phyloP scores from a whole-genome alignment of 2,888 invertebrate genomes.

The Lysandra bellargus region DNA sequence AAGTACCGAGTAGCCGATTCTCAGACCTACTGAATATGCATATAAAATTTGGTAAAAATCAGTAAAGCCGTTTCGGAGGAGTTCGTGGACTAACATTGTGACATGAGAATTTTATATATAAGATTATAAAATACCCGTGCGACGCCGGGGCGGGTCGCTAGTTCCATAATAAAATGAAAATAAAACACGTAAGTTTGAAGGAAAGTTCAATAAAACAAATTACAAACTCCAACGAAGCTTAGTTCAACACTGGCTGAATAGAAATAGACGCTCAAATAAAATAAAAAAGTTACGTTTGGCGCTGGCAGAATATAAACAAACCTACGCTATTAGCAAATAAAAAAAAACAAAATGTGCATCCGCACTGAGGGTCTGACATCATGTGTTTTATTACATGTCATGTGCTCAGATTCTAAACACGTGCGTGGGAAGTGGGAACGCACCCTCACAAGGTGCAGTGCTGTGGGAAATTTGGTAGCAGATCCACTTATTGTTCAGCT shows the following conservation, averaged over 20 bases:
- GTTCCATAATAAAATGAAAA: background rate
- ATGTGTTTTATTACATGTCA: conserved; percentile 41
- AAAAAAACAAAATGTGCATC: conserved; percentile 36
- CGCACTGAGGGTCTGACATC: conserved; percentile 37
- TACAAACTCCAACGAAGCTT: background rate
- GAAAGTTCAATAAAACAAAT: background rate
- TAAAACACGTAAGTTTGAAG: background rate
- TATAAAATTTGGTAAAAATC: too few relatives aligned
- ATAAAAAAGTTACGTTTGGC: background rate
- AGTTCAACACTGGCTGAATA: background rate
- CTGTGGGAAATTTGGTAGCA: conserved; percentile 40
- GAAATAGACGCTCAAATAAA: background rate
- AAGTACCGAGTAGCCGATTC: too few relatives aligned
- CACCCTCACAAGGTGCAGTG: conserved; percentile 50
- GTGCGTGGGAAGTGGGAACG: conserved; percentile 63
- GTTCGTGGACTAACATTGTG: too few relatives aligned
- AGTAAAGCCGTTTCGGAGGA: too few relatives aligned
- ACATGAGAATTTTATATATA: too few relatives aligned
- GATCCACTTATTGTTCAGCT: conserved; percentile 15
- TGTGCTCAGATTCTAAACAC: conserved; percentile 55
- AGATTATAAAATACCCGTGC: too few relatives aligned
- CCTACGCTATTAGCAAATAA: background rate
- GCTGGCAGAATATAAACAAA: background rate
- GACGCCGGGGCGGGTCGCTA: too few relatives aligned
- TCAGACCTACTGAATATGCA: too few relatives aligned